Evolutionary conservation across 1,140 invertebrate genomes (phyloP), one percentile per base, ranked within the genome.

Genomic region (Listronotus bonariensis): DNA sequence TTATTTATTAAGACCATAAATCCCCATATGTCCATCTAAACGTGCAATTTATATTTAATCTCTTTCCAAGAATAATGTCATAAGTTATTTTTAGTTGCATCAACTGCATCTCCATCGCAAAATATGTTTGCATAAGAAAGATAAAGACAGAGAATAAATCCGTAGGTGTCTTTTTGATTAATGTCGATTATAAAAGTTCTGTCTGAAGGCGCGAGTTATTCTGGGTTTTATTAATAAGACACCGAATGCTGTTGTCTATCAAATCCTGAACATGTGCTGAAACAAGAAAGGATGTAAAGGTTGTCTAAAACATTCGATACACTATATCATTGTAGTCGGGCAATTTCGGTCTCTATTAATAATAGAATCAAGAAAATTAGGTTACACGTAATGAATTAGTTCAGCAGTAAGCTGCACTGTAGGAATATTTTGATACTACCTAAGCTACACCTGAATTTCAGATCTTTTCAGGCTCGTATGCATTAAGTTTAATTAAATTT

Each of bases 151-250:
- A 45, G 38, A n/a, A 20, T 36, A 41, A 9, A 41, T 26, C 41
- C 65, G 70, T 70, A 65, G 60, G 67, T 64, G 60, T 56, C 52
- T 68, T 73, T 73, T 71, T 60, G 71, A 73, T 73, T 73, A 73
- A 73, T 71, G 67, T 46, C 61, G 65, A 69, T 69, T 71, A 73
- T 67, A 73, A 73, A 73, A 73, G 65, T 73, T 61, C 60, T 62
- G 69, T 71, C 67, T 66, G 69, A 59, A 56, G 69, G 58, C 36
- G 32, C 14, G 49, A 66, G 69, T 73, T 73, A 73, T 73, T 73
- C 70, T 73, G 56, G 69, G 71, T 71, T 73, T 71, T 73, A 73
- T 71, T 73, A 73, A 73, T 73, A 73, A 73, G 71, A 73, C 67
- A 68, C 71, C 71, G 71, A 73, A 73, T 73, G 71, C 41, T 69